Evolutionary conservation across 2,113 vertebrate genomes (phyloP).

Genomic region (Genyomyrus donnyi): DNA sequence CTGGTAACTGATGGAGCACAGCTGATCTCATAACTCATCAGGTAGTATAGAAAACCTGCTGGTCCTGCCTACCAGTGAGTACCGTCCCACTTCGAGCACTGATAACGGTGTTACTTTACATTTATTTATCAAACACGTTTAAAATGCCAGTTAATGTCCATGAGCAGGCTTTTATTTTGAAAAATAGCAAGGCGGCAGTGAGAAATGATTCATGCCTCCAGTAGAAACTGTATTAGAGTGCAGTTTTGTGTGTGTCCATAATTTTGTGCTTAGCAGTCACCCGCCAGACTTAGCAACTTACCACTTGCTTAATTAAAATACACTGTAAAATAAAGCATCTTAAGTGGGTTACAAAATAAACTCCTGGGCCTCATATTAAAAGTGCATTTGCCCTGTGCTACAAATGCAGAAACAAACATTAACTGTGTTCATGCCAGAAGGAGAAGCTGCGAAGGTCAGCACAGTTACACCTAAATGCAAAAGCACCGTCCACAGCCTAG

Average conservation of each 20-base stretch:
- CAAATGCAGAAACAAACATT: not conserved
- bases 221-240: not conserved
- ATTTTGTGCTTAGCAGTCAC: not conserved
- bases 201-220: not conserved
- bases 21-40: too few relatives aligned
- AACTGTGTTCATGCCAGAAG: not conserved
- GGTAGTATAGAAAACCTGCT: not conserved
- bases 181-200: not conserved
- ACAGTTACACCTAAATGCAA: not conserved
- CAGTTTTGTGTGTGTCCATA: not conserved
- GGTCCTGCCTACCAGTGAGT: not conserved
- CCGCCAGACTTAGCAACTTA: not conserved
- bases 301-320: not conserved
- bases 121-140: not conserved
- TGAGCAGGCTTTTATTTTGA: not conserved
- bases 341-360: not conserved
- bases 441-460: too few relatives aligned
- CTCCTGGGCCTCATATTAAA: not conserved
- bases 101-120: not conserved
- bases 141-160: not conserved
- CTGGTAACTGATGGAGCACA: too few relatives aligned
- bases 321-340: not conserved
- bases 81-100: not conserved
- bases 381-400: not conserved
- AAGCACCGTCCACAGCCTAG: not conserved